Percentiles rank a stretch among this genome's conserved stretches.
These are phyloP conservation scores for Austrofundulus limnaeus DNA, from an alignment of 2,113 vertebrate genomes.

Conservation along the genomic window DNA sequence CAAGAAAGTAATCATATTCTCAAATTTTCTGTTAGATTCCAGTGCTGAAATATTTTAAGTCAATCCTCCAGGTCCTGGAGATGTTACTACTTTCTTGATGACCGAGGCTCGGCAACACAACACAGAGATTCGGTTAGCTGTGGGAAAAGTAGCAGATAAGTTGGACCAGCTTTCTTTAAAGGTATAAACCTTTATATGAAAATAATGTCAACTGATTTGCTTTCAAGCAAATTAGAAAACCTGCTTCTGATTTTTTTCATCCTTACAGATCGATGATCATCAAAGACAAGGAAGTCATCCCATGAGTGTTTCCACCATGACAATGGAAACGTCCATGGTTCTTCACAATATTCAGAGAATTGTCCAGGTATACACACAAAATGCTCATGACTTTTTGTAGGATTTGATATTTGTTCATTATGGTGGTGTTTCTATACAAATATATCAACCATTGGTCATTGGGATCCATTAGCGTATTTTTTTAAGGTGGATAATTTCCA, in stretches of 20 bases:
- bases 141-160: constrained; percentile 93
- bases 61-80: constrained; percentile 77
- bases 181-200: constrained; percentile 68
- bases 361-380: constrained; percentile 84
- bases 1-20: too few relatives aligned
- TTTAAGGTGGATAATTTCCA: too few relatives aligned
- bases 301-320: constrained; percentile 81
- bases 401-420: too few relatives aligned
- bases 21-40: neutral
- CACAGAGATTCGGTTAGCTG: constrained; percentile 90
- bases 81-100: constrained; percentile 93
- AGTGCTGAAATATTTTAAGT: neutral
- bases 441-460: too few relatives aligned
- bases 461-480: too few relatives aligned
- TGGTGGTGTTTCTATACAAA: too few relatives aligned
- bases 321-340: constrained; percentile 95
- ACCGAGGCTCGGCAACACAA: constrained; percentile 95
- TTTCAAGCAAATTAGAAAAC: neutral
- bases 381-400: neutral
- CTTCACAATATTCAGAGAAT: constrained; percentile 94
- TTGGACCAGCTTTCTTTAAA: constrained; percentile 90
- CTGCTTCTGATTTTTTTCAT: neutral
- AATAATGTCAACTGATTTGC: neutral
- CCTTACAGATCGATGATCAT: constrained; percentile 85
- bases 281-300: constrained; percentile 81